Evolutionary conservation across 1,140 invertebrate species (phyloP), one percentile per base, ranked within the genome.

Genomic region (Cotesia chilonis): DNA sequence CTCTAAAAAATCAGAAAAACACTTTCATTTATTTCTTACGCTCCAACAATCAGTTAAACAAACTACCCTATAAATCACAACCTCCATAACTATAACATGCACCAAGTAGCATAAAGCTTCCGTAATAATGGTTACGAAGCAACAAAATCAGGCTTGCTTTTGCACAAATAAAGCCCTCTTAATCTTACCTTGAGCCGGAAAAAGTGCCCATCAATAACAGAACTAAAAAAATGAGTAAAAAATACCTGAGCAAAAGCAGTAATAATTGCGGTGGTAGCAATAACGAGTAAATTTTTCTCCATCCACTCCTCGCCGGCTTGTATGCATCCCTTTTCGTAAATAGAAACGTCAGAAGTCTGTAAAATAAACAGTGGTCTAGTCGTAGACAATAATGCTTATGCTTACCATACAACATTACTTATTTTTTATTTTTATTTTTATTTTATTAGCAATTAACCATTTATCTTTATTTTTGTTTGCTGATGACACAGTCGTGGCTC

Each of bases 291-390:
- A 89, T 98, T 98, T 83, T 91, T 90, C 84, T 98, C 95, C 76
- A 98, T 91, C 96, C 96, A 98, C 83, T 96, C 94, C 85, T 98
- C 95, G 14, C 93, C 94, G 54, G 95, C 93, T 83, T 95, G 92
- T 78, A 98, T 90, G 88, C 97, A 98, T 78, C 97, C 97, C 82
- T 93, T 95, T 83, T 96, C 95, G 88, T 97, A 94, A 86, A 98
- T 96, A 77, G 89, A 89, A 77, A 92, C 88, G 85, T 94, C 92
- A 87, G 87, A 89, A 84, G 84, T 92, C 92, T 93, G 88, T 75
- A 67, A 71, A 88, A 85, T 84, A 86, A 88, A 87, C 83, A 75
- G 28, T 28, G 28, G 28, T 28, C 28, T 63, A 66, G 77, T 77
- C 68, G 69, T 70, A 80, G 72, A 75, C 76, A 10, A 47, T 47